Evolutionary conservation across 2,888 invertebrate genomes (phyloP), one percentile per base, ranked within the genome.

Genomic region (Tachina fera): DNA sequence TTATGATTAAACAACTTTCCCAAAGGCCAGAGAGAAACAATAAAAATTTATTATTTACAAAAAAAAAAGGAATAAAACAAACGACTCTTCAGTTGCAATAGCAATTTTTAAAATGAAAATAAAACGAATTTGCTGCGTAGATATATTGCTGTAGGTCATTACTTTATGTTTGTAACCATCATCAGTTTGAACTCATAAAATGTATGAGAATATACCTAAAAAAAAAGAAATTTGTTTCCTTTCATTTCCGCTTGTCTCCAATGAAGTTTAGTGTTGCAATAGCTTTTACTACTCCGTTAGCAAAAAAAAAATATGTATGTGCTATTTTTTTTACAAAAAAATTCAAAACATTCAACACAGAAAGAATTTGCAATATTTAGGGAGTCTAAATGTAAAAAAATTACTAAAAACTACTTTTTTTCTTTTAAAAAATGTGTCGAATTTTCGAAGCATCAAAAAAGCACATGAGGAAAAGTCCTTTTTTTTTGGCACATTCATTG

Each of bases 131-230:
- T 31, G 1, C 6, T 31, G 45, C n/a, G 63, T 41, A n/a, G n/a
- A n/a, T n/a, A 68, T 60, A 65, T 75, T 67, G 77, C 77, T 77
- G 45, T 16, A 72, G 83, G 83, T 76, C 77, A 83, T 83, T 77
- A 83, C 65, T 83, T 83, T 67, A 72, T 72, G 58, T 43, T 71
- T 11, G 14, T 11, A 22, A 9, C 9, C 45, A 45, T 71, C 56
- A 71, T 71, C 56, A 56, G 43, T 22, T 63, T 41, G 19, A 19
- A 43, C 11, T 43, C 11, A 9, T 43, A 56, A 43, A 56, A 53
- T 70, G 41, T 6, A 31, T 6, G 31, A 31, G 6, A 31, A 31
- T 31, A 31, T 31, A 6, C 31, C 0, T 31, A 31, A 31, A 31
- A 6, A 22, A 31, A 31, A 31, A 5, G 5, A 31, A 31, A 31